A percentile compares a stretch with the other conserved stretches of the same genome.
Conservation (phyloP, 92 coral and sea anemone species). For the Epizoanthus illoricatus region DNA sequence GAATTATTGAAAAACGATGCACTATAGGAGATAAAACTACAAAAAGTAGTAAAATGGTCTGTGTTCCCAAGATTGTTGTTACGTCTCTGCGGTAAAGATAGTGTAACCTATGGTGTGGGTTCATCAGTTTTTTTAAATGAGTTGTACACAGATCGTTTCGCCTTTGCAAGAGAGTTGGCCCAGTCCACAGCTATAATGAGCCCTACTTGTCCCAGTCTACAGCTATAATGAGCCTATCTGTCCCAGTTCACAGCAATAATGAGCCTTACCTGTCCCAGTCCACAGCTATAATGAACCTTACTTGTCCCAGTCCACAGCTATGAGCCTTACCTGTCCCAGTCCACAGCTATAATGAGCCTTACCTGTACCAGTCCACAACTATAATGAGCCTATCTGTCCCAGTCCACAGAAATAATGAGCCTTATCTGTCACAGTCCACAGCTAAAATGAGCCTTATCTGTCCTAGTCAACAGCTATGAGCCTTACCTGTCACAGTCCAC, state of each 20-base stretch:
- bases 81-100: too few species aligned
- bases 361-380: too few species aligned
- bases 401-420: not conserved
- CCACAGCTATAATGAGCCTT: constrained; percentile 79
- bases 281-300: constrained; percentile 12
- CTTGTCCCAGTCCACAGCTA: constrained; percentile 92
- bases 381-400: not conserved
- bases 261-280: too few species aligned
- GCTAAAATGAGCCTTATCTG: too few species aligned
- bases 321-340: constrained; percentile 83
- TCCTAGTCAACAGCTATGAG: too few species aligned
- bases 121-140: too few species aligned
- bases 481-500: not conserved
- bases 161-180: constrained; percentile 27
- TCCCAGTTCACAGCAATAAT: too few species aligned
- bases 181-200: constrained; percentile 91
- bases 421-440: not conserved
- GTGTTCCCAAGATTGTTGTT: too few species aligned
- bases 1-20: too few species aligned
- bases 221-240: too few species aligned
- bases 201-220: constrained; percentile 17
- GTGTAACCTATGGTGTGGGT: too few species aligned
- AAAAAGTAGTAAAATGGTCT: not conserved
- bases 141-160: too few species aligned
- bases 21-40: not conserved